Conservation (phyloP, 2,797 vertebrate genomes). For the Characodon lateralis region DNA sequence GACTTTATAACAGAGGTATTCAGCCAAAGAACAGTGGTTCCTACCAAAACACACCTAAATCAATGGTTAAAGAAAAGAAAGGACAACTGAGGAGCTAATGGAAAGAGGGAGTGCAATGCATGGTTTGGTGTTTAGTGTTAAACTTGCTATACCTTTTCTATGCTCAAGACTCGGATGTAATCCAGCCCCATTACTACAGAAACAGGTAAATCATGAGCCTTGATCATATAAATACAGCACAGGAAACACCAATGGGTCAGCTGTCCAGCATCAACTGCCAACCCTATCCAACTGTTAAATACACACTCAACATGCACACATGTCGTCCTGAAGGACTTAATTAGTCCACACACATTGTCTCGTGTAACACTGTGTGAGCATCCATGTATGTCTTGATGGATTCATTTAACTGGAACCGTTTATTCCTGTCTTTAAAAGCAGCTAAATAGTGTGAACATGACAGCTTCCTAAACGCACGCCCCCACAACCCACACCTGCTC, state of each 20-base stretch:
- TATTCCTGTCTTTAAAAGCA: slow-evolving; percentile 52
- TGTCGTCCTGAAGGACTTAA: slow-evolving; percentile 29
- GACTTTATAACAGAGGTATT: no score
- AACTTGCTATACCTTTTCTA: slow-evolving; percentile 26
- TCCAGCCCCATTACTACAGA: slow-evolving; percentile 18
- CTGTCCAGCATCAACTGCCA: slow-evolving; percentile 45
- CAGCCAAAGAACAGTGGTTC: no score
- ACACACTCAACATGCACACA: slow-evolving; percentile 28
- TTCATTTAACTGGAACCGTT: slow-evolving; percentile 51
- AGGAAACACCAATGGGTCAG: slow-evolving; percentile 38
- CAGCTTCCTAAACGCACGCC: slow-evolving; percentile 65
- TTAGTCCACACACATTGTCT: slow-evolving; percentile 34
- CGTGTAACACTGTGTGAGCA: slow-evolving; percentile 1
- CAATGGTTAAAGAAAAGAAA: not conserved
- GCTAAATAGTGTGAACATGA: slow-evolving; percentile 72
- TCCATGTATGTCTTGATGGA: slow-evolving; percentile 23
- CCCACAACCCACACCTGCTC: not conserved
- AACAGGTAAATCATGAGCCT: slow-evolving; percentile 59
- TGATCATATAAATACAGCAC: slow-evolving; percentile 35
- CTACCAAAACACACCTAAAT: no score
- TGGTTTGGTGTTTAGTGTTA: slow-evolving; percentile 30
- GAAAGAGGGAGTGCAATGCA: slow-evolving; percentile 12
- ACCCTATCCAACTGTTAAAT: slow-evolving; percentile 29
- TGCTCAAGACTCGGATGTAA: slow-evolving; percentile 21
- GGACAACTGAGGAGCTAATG: not conserved